These are phyloP conservation scores for Drosophila fulvimacula DNA, from an alignment of 2,888 invertebrate genomes.

Conservation along the genomic window DNA sequence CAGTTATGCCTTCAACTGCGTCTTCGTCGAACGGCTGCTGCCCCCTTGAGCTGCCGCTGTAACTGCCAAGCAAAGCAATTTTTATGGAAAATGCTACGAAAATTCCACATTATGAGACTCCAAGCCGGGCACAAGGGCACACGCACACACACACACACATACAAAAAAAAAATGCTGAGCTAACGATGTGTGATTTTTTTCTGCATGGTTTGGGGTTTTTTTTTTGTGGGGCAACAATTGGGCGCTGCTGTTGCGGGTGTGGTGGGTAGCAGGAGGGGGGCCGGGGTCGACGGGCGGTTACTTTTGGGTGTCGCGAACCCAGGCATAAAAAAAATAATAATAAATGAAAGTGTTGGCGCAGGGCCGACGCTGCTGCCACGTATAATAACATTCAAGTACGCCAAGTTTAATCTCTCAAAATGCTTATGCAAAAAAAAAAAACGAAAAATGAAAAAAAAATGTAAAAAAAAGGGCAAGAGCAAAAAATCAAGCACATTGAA, in stretches of 20 bases:
- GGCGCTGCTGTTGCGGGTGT: conserved; percentile 48
- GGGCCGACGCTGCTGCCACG: conserved; percentile 56
- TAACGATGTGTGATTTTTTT: conserved; percentile 77
- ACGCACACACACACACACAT: conserved; percentile 46
- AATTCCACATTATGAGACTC: conserved; percentile 78
- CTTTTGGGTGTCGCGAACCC: conserved; percentile 50
- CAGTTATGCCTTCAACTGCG: conserved; percentile 33
- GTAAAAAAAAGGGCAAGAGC: conserved; percentile 44
- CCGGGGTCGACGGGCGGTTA: background rate
- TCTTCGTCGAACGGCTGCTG: conserved; percentile 23
- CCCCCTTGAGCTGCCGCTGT: conserved; percentile 2
- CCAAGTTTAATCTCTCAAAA: conserved; percentile 80
- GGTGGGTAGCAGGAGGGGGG: background rate
- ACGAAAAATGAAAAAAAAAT: conserved; percentile 9
- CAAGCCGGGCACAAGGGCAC: conserved; percentile 49
- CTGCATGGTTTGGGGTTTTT: conserved; percentile 68
- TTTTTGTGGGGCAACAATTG: conserved; percentile 62
- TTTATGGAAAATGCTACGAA: conserved; percentile 78
- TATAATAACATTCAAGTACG: conserved; percentile 80
- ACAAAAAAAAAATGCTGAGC: conserved; percentile 69
- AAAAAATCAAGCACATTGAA: conserved; percentile 29
- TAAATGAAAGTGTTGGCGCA: conserved; percentile 78
- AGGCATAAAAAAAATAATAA: conserved; percentile 78
- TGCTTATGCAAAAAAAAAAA: conserved; percentile 74
- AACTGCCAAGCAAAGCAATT: conserved; percentile 75